Conservation (phyloP, 2,113 vertebrate species). For the Apodemus sylvaticus region DNA sequence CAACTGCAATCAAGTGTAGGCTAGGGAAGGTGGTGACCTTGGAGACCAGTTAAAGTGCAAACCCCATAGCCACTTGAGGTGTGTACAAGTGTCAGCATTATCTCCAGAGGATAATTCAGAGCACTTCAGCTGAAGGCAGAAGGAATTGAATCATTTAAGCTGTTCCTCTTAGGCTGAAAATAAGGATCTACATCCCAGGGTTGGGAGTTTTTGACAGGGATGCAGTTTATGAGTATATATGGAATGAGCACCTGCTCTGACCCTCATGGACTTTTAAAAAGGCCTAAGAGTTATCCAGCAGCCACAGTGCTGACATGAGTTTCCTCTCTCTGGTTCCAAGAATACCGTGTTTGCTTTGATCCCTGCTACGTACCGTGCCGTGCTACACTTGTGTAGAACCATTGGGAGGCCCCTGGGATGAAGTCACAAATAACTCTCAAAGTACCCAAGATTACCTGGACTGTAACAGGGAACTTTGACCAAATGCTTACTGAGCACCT, state of each 20-base stretch:
- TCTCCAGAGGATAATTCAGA: background rate
- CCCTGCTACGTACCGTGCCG: background rate
- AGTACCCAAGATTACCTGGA: background rate
- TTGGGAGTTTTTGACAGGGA: constrained; percentile 19
- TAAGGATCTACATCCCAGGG: background rate
- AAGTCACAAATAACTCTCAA: background rate
- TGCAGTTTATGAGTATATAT: background rate
- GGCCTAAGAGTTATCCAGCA: constrained; percentile 11
- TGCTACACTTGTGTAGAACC: background rate
- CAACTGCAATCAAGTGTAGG: constrained; percentile 35
- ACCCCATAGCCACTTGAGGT: background rate
- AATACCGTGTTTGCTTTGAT: background rate
- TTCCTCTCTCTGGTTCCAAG: constrained; percentile 16
- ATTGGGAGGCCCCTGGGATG: constrained; percentile 26
- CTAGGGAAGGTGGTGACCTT: background rate
- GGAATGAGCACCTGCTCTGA: constrained; percentile 15
- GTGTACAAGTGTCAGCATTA: background rate
- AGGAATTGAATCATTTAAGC: constrained; percentile 11
- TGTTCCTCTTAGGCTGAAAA: constrained; percentile 15
- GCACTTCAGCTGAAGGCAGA: background rate
- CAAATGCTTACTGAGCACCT: background rate
- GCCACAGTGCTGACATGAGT: constrained; percentile 14
- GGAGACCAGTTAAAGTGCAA: background rate
- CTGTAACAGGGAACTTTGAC: background rate
- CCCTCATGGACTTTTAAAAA: constrained; percentile 13